These are phyloP conservation scores for Agrotis exclamationis DNA, from an alignment of 2,888 invertebrate species.

Conservation along the genomic window DNA sequence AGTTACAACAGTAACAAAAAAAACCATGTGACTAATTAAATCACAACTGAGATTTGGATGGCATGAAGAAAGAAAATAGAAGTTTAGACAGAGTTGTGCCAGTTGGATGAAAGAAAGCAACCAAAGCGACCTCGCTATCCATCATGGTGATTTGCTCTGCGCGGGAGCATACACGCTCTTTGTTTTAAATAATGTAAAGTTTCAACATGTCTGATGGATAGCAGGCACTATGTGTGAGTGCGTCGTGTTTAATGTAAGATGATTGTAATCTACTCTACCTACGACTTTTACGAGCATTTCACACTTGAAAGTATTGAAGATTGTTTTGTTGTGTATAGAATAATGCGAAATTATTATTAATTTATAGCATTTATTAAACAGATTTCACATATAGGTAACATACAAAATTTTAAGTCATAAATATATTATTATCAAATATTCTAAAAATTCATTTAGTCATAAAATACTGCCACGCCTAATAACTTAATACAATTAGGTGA, in stretches of 20 bases:
- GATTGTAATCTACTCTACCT: constrained; percentile 52
- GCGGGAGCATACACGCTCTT: constrained; percentile 30
- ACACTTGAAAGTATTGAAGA: constrained; percentile 56
- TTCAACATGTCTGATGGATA: constrained; percentile 72
- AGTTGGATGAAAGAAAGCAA: constrained; percentile 82
- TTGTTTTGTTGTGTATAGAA: constrained; percentile 80
- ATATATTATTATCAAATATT: constrained; percentile 86
- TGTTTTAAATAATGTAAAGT: constrained; percentile 34
- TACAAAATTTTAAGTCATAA: constrained; percentile 87
- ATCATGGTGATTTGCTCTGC: constrained; percentile 63
- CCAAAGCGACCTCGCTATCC: constrained; percentile 75
- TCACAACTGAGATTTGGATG: constrained; percentile 80
- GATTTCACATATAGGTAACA: constrained; percentile 90
- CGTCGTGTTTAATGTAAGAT: constrained; percentile 73
- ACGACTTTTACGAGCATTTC: constrained; percentile 44
- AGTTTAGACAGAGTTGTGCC: constrained; percentile 83
- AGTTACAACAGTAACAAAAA: constrained; percentile 87
- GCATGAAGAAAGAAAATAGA: constrained; percentile 80
- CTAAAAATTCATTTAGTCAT: constrained; percentile 83
- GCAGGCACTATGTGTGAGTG: constrained; percentile 75
- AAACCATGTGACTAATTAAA: constrained; percentile 79
- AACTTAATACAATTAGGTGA: constrained; percentile 89
- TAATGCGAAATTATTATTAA: constrained; percentile 88
- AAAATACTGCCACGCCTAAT: constrained; percentile 89
- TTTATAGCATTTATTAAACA: constrained; percentile 90